These are phyloP conservation scores for Sminthurides aquaticus DNA, from an alignment of 2,888 invertebrate species.

Conservation along the genomic window DNA sequence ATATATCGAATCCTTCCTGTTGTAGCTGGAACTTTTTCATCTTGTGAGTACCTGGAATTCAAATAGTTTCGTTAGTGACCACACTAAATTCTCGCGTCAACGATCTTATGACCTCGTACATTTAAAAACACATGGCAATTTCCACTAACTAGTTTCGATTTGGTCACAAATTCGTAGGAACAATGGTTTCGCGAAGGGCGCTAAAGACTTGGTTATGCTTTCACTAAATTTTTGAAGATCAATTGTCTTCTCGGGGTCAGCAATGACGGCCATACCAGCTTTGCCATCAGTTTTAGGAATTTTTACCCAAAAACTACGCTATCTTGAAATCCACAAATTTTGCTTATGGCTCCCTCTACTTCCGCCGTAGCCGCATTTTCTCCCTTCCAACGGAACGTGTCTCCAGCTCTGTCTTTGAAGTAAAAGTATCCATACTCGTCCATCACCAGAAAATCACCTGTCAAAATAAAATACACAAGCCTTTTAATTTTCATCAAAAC, in stretches of 20 bases:
- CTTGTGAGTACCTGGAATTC: slow-evolving; percentile 18
- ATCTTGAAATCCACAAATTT: slow-evolving; percentile 71
- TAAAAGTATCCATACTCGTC: slow-evolving; percentile 29
- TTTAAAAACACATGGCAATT: not conserved
- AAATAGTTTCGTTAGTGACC: too few species aligned
- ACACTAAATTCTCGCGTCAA: not conserved
- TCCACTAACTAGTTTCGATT: slow-evolving; percentile 39
- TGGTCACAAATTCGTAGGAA: slow-evolving; percentile 28
- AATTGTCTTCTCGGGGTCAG: slow-evolving; percentile 23
- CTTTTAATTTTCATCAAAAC: not conserved
- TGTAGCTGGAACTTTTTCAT: slow-evolving; percentile 12
- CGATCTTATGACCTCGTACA: not conserved
- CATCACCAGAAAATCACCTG: slow-evolving; percentile 28
- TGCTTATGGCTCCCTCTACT: slow-evolving; percentile 85
- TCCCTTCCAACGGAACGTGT: slow-evolving; percentile 66
- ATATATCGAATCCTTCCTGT: slow-evolving; percentile 15
- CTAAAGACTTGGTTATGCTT: slow-evolving; percentile 28
- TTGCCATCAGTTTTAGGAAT: slow-evolving; percentile 48
- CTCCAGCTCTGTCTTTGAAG: slow-evolving; percentile 32
- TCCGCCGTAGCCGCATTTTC: slow-evolving; percentile 98
- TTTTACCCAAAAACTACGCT: slow-evolving; percentile 92
- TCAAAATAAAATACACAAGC: not conserved
- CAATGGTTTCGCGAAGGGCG: slow-evolving; percentile 35
- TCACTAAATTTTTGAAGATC: slow-evolving; percentile 19
- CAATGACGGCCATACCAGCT: slow-evolving; percentile 35